Evolutionary conservation across 2,888 invertebrate species (phyloP), one percentile per base, ranked within the genome.

Genomic region (Agonopterix subpropinquella): DNA sequence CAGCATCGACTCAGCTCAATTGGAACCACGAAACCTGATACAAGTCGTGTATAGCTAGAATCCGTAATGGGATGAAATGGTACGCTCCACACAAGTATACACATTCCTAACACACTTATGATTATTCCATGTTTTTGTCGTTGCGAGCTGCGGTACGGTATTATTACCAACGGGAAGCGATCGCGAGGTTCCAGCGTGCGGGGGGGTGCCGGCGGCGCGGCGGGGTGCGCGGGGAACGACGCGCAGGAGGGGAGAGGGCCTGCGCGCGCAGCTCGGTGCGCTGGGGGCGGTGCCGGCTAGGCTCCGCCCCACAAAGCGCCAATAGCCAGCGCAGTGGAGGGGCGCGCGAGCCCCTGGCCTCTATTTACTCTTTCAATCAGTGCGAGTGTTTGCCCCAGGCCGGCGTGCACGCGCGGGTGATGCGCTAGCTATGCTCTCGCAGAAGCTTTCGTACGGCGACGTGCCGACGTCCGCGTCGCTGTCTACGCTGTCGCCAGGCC

Each of bases 401-500:
- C 83, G 85, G 85, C 85, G 83, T 86, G 80, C 85, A 86, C 86
- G 86, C 84, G 85, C 88, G 83, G 85, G 86, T 86, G 85, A 88
- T 87, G 87, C 86, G 85, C 84, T 85, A 87, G 88, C 87, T 80
- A 90, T 92, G 92, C 89, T 92, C 81, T 91, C 92, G 80, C 92
- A 92, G 86, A 92, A 92, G 85, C 86, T 92, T 75, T 89, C 92
- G 73, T 92, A 92, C 85, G 89, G 91, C 80, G 92, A 92, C 82
- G 89, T 91, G 78, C 90, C 89, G 76, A 89, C 91, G 77, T 90
- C 90, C 69, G 89, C 91, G 75, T 79, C 90, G 76, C 92, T 92
- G 73, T 93, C 93, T 72, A 91, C 92, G 64, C 91, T 93, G 89
- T 92, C 93, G 62, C 93, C 93, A 64, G 85, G 89, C 67, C 92